These are phyloP conservation scores for Caiman crocodilus DNA, from an alignment of 2,797 vertebrate genomes.

Conservation along the genomic window DNA sequence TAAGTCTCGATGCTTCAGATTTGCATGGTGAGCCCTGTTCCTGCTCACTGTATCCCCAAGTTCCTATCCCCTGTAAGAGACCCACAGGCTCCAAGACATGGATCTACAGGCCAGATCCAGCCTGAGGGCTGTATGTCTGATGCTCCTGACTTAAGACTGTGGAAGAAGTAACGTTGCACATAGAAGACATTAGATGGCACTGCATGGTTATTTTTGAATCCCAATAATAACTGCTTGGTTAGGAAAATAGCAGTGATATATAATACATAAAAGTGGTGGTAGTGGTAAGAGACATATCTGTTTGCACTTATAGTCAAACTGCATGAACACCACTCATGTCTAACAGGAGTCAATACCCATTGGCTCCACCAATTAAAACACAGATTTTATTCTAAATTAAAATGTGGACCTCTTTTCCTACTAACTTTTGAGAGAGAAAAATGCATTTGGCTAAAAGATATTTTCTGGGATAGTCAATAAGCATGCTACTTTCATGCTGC, in stretches of 20 bases:
- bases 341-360: background rate
- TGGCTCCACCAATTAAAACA: background rate
- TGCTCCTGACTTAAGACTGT: background rate
- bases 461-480: background rate
- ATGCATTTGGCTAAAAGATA: background rate
- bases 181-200: slow-evolving; percentile 33
- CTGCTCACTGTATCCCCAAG: no score
- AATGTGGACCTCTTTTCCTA: background rate
- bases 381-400: background rate
- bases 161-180: background rate
- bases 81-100: no score
- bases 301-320: background rate
- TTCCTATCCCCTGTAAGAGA: no score
- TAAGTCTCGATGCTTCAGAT: no score
- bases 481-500: background rate
- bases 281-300: background rate
- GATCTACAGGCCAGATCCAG: no score
- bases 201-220: background rate
- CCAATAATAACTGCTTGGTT: background rate
- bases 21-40: no score
- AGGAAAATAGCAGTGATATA: background rate
- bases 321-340: accelerated
- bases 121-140: no score
- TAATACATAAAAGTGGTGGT: accelerated
- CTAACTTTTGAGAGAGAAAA: background rate